Conservation (phyloP, 2,113 vertebrate species). For the Apistogramma diplotaenia region DNA sequence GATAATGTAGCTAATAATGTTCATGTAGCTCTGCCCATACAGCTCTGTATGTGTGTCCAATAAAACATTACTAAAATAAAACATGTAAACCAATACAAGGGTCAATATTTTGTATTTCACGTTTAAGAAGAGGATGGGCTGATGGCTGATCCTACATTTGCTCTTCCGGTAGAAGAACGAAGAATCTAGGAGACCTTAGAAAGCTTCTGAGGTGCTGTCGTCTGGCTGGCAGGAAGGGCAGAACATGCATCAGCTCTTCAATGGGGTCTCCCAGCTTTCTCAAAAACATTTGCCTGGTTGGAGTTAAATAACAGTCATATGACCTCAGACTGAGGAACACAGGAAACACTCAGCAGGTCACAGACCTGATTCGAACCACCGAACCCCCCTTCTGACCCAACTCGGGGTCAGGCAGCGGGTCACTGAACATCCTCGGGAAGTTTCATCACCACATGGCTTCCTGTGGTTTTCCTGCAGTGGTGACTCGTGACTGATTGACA, state of each 20-base stretch:
- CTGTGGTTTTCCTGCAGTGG: background rate
- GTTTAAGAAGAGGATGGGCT: background rate
- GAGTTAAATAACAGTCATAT: background rate
- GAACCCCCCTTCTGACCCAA: no score
- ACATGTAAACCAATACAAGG: background rate
- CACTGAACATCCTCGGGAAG: background rate
- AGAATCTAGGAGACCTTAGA: background rate
- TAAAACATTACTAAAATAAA: background rate
- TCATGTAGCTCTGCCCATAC: background rate
- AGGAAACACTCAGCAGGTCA: background rate
- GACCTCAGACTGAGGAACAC: background rate
- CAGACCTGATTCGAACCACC: no score
- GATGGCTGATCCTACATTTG: background rate
- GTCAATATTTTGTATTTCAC: background rate
- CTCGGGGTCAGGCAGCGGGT: background rate
- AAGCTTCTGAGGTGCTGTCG: background rate
- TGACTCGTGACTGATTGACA: background rate
- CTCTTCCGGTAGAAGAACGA: background rate
- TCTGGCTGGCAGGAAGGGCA: background rate
- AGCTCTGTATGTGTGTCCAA: background rate
- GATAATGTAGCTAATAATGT: no score
- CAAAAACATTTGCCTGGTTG: background rate
- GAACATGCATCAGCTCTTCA: background rate
- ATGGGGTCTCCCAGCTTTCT: background rate
- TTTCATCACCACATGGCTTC: background rate